Percentiles rank a stretch among this genome's conserved stretches.
phyloP scores from a whole-genome alignment of 2,113 vertebrate species.

The Marmota flaviventris region DNA sequence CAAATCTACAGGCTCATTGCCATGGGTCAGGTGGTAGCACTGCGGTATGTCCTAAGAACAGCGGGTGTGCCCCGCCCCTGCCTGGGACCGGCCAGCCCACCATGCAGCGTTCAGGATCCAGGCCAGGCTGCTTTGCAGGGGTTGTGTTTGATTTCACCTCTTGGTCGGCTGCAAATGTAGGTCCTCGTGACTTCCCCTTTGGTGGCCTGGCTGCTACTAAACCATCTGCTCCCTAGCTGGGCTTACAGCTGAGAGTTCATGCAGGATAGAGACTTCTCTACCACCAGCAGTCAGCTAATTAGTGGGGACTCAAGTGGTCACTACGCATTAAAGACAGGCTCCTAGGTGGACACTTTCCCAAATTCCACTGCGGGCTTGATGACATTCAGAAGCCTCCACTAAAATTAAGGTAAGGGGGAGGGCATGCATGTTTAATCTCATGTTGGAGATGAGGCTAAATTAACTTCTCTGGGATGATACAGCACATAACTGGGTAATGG shows the following conservation, averaged over 20 bases:
- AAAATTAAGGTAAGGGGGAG: neutral
- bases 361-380: neutral
- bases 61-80: neutral
- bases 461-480: neutral
- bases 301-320: neutral
- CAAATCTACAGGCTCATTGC: neutral
- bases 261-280: neutral
- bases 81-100: neutral
- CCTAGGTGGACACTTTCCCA: neutral
- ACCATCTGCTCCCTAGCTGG: slow-evolving; percentile 68
- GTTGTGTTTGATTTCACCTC: neutral
- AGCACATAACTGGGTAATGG: neutral
- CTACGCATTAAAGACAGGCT: neutral
- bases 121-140: slow-evolving; percentile 66
- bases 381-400: neutral
- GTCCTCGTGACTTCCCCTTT: slow-evolving; percentile 51
- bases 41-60: neutral
- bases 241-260: neutral
- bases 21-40: slow-evolving; percentile 35
- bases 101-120: neutral
- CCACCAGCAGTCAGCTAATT: neutral
- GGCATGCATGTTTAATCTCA: neutral
- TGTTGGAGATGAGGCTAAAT: neutral
- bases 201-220: slow-evolving; percentile 5
- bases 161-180: neutral